Evolutionary conservation across 2,113 vertebrate genomes (phyloP), one percentile per base, ranked within the genome.

Genomic region (Ammodramus savannarum): DNA sequence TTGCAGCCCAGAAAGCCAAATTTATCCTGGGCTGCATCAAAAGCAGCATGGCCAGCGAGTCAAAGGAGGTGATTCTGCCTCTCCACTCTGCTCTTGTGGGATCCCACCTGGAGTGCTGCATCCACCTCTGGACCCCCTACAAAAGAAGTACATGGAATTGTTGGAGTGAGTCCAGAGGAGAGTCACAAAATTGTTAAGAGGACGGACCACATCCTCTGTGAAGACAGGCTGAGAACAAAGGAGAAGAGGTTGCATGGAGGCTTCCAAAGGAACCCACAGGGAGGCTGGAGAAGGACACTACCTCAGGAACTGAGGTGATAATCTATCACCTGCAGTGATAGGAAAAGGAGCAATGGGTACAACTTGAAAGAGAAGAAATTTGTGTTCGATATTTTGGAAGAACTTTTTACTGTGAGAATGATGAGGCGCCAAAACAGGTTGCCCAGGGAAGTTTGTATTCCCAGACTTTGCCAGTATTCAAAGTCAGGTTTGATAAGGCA

Each of bases 281-380:
- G 19, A 74, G 44, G 5, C 10, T 0, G 0, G 44, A n/a, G 22
- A 51, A 41, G 27, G 11, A 44, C 8, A 25, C 8, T 36, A 9
- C 27, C 5, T 38, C 13, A n/a, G 44, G 16, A 74, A 59, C 16
- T 29, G 16, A 57, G 55, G 32, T 23, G 9, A 57, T 15, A n/a
- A 1, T 22, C 9, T n/a, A 10, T 34, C 13, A 15, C 20, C 20
- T n/a, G 13, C 21, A 25, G 16, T 7, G 22, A 12, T 7, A 67
- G 3, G 8, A 73, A 18, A n/a, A 27, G 8, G 16, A 52, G 2
- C 27, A 59, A 29, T 29, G 12, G 7, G 15, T 29, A n/a, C 3
- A 39, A 21, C 44, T 31, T 52, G 29, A 20, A 74, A 52, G 8
- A 51, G 27, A 2, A 13, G 16, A 74, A 44, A 59, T 66, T 52